Base-by-base conservation (phyloP, 2,888 invertebrate genomes). In the Rosalia funebris region DNA sequence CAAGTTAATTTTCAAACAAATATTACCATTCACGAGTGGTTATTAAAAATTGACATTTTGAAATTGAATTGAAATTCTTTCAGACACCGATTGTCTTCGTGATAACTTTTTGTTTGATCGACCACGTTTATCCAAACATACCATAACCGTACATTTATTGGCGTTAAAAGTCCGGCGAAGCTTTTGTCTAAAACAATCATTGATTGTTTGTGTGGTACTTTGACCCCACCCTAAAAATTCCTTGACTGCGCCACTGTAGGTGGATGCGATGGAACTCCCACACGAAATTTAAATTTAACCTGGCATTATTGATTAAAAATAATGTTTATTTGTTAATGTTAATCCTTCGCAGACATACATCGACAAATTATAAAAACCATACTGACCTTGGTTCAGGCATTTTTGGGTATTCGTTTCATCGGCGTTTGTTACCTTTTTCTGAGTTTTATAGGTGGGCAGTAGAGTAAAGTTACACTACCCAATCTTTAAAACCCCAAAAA, bases 391-490 rank as follows among this genome's bases (percentile, higher is more conserved):
- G 7, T n/a, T 2, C 11, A 2, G 11, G 10, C 34, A 7, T n/a
- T 10, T 10, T 34, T n/a, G 7, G 3, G 5, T 7, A 7, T n/a
- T 34, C 10, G 2, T 34, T 34, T n/a, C 11, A n/a, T 11, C 5
- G 34, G 2, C 34, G 11, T n/a, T 3, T 25, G 2, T 34, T n/a
- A n/a, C 37, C 59, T 60, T 63, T 66, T 62, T 66, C 66, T 61
- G 66, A 62, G 62, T 66, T 63, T 66, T 66, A 66, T 55, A 57
- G 63, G 66, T 66, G 66, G 66, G 66, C 66, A 66, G 66, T 57
- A 63, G 41, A 20, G 48, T 39, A 44, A 55, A 56, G 47, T 50
- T 34, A 52, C 62, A 63, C 66, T 63, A 60, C 60, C 66, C 66
- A 60, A 61, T 57, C 66, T 66, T 60, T 57, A 66, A 66, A 66